A percentile compares a stretch with the other conserved stretches of the same genome.
Conservation (phyloP, 2,113 vertebrate genomes). For the Litocranius walleri region DNA sequence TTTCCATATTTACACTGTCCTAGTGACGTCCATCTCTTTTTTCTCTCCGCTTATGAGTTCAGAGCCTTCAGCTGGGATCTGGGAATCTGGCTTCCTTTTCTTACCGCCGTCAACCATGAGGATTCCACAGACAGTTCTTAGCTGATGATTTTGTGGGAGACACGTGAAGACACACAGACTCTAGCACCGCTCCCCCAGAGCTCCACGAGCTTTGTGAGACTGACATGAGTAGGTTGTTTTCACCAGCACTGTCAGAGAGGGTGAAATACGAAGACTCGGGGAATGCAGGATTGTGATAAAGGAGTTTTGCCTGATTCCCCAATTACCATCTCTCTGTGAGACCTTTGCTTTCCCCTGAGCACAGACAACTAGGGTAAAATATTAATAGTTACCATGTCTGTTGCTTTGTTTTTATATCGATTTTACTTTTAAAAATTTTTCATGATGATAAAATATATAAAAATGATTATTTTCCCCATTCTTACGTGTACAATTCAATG, state of each 20-base stretch:
- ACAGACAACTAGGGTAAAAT: background rate
- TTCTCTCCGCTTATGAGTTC: slow-evolving; percentile 13
- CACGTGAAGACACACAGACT: background rate
- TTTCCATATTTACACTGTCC: slow-evolving; percentile 12
- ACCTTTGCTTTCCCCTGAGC: background rate
- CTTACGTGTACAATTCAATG: background rate
- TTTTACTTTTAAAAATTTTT: background rate
- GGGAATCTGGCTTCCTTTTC: slow-evolving; percentile 20
- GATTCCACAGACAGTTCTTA: slow-evolving; percentile 14
- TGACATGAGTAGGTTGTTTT: background rate
- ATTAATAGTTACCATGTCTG: background rate
- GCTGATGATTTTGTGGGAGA: background rate
- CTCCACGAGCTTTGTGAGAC: background rate
- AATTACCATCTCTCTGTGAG: background rate
- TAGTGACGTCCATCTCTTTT: background rate
- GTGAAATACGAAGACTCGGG: background rate
- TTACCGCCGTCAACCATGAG: background rate
- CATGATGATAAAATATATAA: background rate
- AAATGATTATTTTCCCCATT: background rate
- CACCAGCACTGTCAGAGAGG: background rate
- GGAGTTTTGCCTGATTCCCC: background rate
- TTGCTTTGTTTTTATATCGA: background rate
- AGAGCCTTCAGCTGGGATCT: slow-evolving; percentile 41
- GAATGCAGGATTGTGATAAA: background rate
- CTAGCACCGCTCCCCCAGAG: background rate